Base-by-base conservation (phyloP, 2,113 vertebrate species). In the Cebidichthys violaceus region DNA sequence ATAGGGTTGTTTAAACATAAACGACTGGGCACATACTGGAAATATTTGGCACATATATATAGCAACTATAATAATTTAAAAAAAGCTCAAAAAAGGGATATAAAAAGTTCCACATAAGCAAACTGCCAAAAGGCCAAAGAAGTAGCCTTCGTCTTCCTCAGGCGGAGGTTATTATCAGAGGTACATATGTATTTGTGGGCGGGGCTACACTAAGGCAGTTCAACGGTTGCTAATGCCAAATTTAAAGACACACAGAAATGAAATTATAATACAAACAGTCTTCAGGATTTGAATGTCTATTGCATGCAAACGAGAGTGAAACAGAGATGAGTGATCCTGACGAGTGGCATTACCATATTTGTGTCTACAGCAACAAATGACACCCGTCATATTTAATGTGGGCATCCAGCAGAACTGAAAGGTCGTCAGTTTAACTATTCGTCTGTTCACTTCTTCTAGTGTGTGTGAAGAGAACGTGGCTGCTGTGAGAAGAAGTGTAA, bases 161-260 rank as follows among this genome's bases (percentile, higher is more conserved):
- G 0, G 24, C 62, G 76, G 60, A 77, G 64, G 50, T 86, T 83
- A 71, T 85, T 75, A 65, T 76, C n/a, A 60, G 88, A 89, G 85
- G 83, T 92, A 88, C 81, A 84, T 70, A 60, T 69, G n/a, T 79
- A 31, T 77, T 82, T 75, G 54, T 80, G 77, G 81, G 81, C 67
- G 60, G 57, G 86, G 85, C 78, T 83, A 93, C 81, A 60, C 88
- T 92, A 94, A 93, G 92, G 91, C 92, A 92, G 89, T 87, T 92
- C 79, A 85, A 73, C 45, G 82, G 83, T 43, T 33, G 50, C 80
- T 79, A 86, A 87, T 45, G 60, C 81, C 84, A 84, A 65, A 54
- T 87, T 43, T 78, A 70, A 91, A 70, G 91, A 88, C 70, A 81
- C 61, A 59, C 22, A 41, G 27, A 87, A 85, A 87, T 81, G 52